Evolutionary conservation across 2,797 vertebrate genomes (phyloP).

Genomic region (Hypotaenidia philippensis): DNA sequence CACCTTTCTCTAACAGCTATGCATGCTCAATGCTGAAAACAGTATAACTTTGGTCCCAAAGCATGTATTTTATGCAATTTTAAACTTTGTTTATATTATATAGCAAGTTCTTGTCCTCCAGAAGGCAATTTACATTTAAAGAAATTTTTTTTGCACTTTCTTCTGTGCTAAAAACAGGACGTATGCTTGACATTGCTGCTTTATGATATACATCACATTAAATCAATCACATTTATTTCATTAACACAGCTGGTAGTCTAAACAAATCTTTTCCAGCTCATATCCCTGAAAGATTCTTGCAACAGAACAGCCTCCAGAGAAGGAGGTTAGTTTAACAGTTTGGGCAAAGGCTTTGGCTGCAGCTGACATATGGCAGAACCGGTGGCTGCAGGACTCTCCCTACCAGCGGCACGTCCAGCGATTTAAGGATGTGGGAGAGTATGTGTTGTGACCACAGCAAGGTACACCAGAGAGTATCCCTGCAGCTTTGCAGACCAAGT

Average conservation of each 20-base stretch:
- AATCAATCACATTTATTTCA: neutral
- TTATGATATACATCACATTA: neutral
- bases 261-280: neutral
- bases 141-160: neutral
- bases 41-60: neutral
- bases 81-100: neutral
- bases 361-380: accelerated
- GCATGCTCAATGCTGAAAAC: neutral
- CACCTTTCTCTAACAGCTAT: neutral
- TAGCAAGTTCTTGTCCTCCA: neutral
- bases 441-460: neutral
- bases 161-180: neutral
- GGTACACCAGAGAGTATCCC: neutral
- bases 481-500: neutral
- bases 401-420: neutral
- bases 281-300: neutral
- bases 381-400: neutral
- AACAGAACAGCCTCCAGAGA: neutral
- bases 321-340: neutral
- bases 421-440: neutral
- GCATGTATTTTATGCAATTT: neutral
- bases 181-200: neutral
- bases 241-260: neutral
- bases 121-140: neutral
- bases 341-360: neutral